These are phyloP conservation scores for Pagetopsis macropterus DNA, from an alignment of 2,797 vertebrate species.

Conservation along the genomic window DNA sequence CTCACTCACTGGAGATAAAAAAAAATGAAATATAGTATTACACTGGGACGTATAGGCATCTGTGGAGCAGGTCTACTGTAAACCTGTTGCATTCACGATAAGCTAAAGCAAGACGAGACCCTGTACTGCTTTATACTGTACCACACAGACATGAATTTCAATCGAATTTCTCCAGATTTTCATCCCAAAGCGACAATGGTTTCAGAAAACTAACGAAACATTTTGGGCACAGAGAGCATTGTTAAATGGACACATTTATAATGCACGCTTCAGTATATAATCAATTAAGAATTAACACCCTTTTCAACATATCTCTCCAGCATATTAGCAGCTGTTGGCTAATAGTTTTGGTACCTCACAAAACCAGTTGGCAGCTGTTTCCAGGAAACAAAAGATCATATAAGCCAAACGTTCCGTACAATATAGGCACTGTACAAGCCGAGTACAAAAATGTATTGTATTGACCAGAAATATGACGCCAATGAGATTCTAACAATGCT, in stretches of 20 bases:
- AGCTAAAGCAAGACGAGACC: slow-evolving; percentile 45
- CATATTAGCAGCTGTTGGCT: slow-evolving; percentile 20
- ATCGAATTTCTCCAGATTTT: background rate
- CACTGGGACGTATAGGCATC: slow-evolving; percentile 56
- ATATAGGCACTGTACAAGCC: background rate
- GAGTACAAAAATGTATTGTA: background rate
- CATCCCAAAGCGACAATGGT: background rate
- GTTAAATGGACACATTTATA: background rate
- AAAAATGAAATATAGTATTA: slow-evolving; percentile 57
- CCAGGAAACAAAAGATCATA: background rate
- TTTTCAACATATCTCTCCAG: slow-evolving; percentile 8
- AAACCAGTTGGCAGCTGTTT: slow-evolving; percentile 19
- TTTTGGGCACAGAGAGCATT: background rate
- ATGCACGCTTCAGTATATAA: slow-evolving; percentile 1
- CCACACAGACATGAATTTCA: slow-evolving; percentile 1
- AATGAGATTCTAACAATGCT: background rate
- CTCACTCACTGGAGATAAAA: slow-evolving; percentile 60
- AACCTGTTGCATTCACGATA: slow-evolving; percentile 63
- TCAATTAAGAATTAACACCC: slow-evolving; percentile 31
- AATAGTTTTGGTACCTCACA: slow-evolving; percentile 8
- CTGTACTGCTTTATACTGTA: slow-evolving; percentile 2
- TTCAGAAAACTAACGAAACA: background rate
- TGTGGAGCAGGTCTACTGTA: slow-evolving; percentile 44
- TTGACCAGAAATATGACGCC: background rate
- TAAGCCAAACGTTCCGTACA: background rate